A percentile compares a stretch with the other conserved stretches of the same genome.
phyloP scores from a whole-genome alignment of 1,140 invertebrate species.

The Drosophila aff. region DNA sequence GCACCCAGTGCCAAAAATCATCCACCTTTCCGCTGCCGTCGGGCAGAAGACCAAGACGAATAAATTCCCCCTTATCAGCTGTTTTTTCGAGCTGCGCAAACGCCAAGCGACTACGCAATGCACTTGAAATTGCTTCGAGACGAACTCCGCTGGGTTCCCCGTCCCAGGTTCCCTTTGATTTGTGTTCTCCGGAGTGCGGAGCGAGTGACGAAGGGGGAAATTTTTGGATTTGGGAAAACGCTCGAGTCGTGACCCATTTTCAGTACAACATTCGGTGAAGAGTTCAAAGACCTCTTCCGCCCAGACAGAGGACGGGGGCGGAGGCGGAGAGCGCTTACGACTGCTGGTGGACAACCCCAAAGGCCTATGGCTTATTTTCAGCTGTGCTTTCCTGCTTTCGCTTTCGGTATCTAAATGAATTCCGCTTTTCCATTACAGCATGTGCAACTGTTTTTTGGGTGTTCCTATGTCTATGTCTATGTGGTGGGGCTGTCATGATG shows the following conservation, averaged over 20 bases:
- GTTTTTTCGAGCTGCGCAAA: conserved; percentile 66
- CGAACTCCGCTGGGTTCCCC: conserved; percentile 16
- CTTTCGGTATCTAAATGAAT: conserved; percentile 71
- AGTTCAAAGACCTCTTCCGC: conserved; percentile 71
- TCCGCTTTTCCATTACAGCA: conserved; percentile 31
- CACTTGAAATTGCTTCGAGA: conserved; percentile 68
- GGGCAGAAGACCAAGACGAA: not conserved
- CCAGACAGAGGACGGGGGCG: not conserved
- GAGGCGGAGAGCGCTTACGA: not conserved
- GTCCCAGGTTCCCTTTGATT: conserved; percentile 13
- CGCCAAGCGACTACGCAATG: conserved; percentile 73
- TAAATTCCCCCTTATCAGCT: conserved; percentile 46
- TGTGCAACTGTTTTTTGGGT: conserved; percentile 66
- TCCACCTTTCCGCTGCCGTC: conserved; percentile 13
- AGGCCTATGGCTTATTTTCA: conserved; percentile 54
- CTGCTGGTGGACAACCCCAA: conserved; percentile 59
- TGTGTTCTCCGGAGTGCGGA: conserved; percentile 3
- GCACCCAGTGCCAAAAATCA: conserved; percentile 12
- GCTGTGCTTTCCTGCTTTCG: conserved; percentile 58
- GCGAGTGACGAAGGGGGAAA: conserved; percentile 39
- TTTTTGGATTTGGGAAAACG: conserved; percentile 56
- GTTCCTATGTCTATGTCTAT: not conserved
- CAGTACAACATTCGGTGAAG: conserved; percentile 49
- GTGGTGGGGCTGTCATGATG: conserved; percentile 53
- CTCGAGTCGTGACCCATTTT: conserved; percentile 73